Conservation (phyloP, 2,888 invertebrate genomes). For the Anthrax anthrax region DNA sequence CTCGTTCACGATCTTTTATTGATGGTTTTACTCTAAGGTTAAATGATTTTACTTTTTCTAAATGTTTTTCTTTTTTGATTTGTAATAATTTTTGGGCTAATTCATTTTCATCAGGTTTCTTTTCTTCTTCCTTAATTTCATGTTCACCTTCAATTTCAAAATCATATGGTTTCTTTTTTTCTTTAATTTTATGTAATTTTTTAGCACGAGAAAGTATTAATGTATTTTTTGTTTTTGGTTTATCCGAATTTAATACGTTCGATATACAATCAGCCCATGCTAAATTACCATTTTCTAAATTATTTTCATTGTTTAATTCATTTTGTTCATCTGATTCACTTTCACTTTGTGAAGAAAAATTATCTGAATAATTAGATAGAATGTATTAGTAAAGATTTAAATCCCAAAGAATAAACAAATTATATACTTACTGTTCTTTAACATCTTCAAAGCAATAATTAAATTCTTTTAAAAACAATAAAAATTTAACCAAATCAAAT, state of each 20-base stretch:
- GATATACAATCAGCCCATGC: constrained; percentile 74
- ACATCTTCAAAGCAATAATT: too few relatives aligned
- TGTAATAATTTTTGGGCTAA: constrained; percentile 17
- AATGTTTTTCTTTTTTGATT: constrained; percentile 9
- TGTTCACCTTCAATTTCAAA: constrained; percentile 58
- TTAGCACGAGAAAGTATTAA: constrained; percentile 68
- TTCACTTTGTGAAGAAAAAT: too few relatives aligned
- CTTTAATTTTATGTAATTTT: constrained; percentile 40
- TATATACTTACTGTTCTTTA: too few relatives aligned
- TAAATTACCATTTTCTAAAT: constrained; percentile 35
- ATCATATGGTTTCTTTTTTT: constrained; percentile 35
- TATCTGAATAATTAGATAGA: too few relatives aligned
- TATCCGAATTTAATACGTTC: constrained; percentile 60
- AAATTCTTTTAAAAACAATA: too few relatives aligned
- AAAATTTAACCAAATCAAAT: too few relatives aligned
- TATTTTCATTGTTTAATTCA: not conserved
- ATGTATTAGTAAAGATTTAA: too few relatives aligned
- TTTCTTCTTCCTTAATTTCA: constrained; percentile 36
- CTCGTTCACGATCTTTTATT: constrained; percentile 58
- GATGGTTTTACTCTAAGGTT: constrained; percentile 53
- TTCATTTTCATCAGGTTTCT: constrained; percentile 27
- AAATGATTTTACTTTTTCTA: constrained; percentile 31
- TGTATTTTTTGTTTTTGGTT: constrained; percentile 59
- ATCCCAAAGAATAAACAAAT: too few relatives aligned
- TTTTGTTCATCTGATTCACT: too few relatives aligned